Base-by-base conservation (phyloP, 2,797 vertebrate species). In the Leptoclinus maculatus region DNA sequence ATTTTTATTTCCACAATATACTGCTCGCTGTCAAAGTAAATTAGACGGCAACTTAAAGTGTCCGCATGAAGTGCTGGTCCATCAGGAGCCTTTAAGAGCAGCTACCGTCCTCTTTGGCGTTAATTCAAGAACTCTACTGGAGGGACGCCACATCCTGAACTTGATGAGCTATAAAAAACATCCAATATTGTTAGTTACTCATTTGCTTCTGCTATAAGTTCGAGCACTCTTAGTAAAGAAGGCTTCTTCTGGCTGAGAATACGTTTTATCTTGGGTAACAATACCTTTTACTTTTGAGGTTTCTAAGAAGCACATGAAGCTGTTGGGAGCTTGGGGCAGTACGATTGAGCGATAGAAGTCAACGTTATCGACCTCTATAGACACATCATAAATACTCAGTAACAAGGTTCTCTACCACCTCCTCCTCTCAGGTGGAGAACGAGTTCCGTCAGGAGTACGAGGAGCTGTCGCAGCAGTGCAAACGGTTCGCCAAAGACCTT, bases 391-490 rank as follows among this genome's bases (percentile, higher is more conserved):
- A 43, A 38, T 1, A 16, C 12, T 17, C 19, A 3, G 60, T 29
- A 27, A 11, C 13, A n/a, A 3, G 21, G 9, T 32, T 65, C 70
- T 11, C 27, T 51, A 2, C 21, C 25, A 1, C 43, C 10, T 29
- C 58, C 0, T 41, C 25, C 19, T 7, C 39, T 56, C 80, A 94
- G 93, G 97, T 99, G 90, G 98, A 99, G 85, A 99, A 99, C 0
- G 98, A 99, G 90, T 99, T 99, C 86, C 97, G 98, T 74, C 97
- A 98, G 60, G 98, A 99, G 66, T 99, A 99, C 16, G 98, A 99
- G 78, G 98, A 99, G 88, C 95, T 99, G 32, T 99, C 98, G 0
- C 97, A 98, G 90, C 98, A 99, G 87, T 99, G 98, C 89, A 99
- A 99, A 43, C 96, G 96, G 21, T 99, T 99, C 63, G 98, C 98